phyloP scores from a whole-genome alignment of 2,113 vertebrate species.

The Helogale parvula region DNA sequence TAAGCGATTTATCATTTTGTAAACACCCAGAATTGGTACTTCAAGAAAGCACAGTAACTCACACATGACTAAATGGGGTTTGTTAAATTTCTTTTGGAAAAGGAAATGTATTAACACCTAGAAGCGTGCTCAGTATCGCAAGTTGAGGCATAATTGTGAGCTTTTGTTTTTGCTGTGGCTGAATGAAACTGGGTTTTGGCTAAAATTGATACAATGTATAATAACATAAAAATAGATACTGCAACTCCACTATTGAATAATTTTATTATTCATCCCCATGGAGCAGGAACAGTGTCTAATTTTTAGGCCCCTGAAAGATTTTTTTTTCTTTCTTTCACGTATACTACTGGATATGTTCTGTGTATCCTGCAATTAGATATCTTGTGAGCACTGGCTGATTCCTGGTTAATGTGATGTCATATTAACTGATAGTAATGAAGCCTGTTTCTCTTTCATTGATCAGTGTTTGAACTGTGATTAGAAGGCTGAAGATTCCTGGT shows the following conservation, averaged over 20 bases:
- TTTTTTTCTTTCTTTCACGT: neutral
- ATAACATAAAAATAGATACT: slow-evolving; percentile 31
- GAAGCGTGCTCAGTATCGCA: slow-evolving; percentile 2
- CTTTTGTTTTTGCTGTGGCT: neutral
- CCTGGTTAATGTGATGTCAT: neutral
- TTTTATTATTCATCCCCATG: slow-evolving; percentile 35
- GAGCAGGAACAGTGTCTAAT: neutral
- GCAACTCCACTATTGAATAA: slow-evolving; percentile 12
- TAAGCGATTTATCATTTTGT: slow-evolving; percentile 30
- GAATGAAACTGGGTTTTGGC: neutral
- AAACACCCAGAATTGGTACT: neutral
- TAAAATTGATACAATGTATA: slow-evolving; percentile 19
- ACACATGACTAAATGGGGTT: slow-evolving; percentile 26
- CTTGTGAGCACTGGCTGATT: neutral
- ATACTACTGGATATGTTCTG: neutral
- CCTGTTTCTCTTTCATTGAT: neutral
- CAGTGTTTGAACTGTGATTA: neutral
- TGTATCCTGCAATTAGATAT: neutral
- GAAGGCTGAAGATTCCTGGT: neutral
- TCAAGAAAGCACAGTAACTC: slow-evolving; percentile 9
- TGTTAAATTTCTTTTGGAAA: slow-evolving; percentile 45
- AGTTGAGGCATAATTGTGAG: neutral
- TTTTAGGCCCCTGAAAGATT: neutral
- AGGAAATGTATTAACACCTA: slow-evolving; percentile 37
- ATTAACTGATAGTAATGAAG: neutral